phyloP scores from a whole-genome alignment of 2,113 vertebrate species.

The Pterocles gutturalis region DNA sequence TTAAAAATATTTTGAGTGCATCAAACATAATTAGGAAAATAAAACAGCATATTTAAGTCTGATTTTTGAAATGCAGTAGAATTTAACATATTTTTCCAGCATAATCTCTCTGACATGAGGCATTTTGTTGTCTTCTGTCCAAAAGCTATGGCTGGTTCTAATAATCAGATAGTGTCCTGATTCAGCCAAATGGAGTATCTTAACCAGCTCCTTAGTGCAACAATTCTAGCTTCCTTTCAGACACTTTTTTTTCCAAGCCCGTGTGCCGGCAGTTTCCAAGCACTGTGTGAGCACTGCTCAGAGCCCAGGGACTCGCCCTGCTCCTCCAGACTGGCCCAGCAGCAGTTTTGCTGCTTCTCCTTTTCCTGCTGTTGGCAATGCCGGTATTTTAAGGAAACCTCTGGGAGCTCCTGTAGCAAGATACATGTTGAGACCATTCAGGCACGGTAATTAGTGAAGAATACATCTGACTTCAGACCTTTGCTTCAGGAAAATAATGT shows the following conservation, averaged over 20 bases:
- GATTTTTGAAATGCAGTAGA: neutral
- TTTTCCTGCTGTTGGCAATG: neutral
- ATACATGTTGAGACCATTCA: neutral
- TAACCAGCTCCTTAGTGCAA: neutral
- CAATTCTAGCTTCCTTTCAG: neutral
- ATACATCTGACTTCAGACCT: neutral
- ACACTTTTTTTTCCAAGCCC: neutral
- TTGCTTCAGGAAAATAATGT: neutral
- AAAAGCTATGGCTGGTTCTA: neutral
- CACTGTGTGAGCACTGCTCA: neutral
- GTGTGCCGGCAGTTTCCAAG: fast-evolving
- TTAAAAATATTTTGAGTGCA: neutral
- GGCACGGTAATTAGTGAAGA: neutral
- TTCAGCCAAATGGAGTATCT: neutral
- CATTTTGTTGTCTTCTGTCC: neutral
- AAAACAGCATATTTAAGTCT: neutral
- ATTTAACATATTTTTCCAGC: neutral
- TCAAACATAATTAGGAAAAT: neutral
- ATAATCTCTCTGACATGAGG: neutral
- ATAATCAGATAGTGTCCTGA: neutral
- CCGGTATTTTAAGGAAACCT: neutral
- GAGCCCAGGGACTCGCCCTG: fast-evolving
- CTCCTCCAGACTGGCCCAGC: neutral
- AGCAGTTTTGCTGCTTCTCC: neutral
- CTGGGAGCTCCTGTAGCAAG: neutral